Percentiles rank a stretch among this genome's conserved stretches.
phyloP scores from a whole-genome alignment of 1,140 invertebrate species.

The Trichomalopsis sarcophagae region DNA sequence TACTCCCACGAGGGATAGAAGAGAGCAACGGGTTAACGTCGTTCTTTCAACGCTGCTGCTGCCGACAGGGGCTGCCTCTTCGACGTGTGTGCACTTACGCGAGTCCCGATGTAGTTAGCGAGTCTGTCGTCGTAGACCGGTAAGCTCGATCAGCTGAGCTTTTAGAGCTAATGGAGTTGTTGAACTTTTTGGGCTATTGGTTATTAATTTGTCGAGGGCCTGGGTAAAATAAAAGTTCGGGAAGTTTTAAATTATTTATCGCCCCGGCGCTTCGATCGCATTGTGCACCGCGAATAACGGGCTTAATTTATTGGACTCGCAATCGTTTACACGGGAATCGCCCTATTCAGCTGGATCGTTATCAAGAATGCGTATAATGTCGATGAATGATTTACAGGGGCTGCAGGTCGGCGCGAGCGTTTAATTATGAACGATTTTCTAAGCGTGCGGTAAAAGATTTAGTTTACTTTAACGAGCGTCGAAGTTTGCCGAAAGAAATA shows the following conservation, averaged over 20 bases:
- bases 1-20: neutral
- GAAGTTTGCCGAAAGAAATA: no score
- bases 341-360: no score
- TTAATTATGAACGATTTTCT: no score
- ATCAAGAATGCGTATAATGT: no score
- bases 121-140: neutral
- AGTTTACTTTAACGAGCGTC: no score
- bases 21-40: neutral
- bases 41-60: neutral
- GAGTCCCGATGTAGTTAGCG: neutral
- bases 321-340: no score
- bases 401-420: no score
- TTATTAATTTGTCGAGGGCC: neutral
- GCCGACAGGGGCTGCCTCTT: neutral
- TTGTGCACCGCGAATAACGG: no score
- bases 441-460: no score
- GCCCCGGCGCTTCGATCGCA: no score
- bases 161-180: neutral
- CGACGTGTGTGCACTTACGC: neutral
- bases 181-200: neutral
- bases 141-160: neutral
- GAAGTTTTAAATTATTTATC: neutral
- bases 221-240: neutral
- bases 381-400: no score
- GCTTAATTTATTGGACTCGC: no score